Conservation (phyloP, 2,888 invertebrate genomes). For the Yponomeuta sedellus region DNA sequence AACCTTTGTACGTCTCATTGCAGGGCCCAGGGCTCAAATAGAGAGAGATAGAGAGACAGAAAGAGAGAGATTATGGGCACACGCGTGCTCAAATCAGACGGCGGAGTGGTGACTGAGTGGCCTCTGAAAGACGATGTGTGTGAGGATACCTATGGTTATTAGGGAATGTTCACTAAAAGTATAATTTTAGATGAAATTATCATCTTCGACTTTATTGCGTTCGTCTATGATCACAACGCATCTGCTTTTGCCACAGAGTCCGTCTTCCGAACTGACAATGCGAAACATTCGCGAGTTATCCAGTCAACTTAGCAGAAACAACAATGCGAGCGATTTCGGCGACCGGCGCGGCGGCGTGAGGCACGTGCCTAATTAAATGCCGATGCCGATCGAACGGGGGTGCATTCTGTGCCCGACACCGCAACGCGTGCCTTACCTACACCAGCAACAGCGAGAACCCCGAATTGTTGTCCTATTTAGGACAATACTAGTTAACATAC, state of each 20-base stretch:
- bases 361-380: conserved; percentile 75
- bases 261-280: conserved; percentile 32
- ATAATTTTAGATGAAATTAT: too few species aligned
- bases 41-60: too few species aligned
- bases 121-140: too few species aligned
- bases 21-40: too few species aligned
- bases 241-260: neutral
- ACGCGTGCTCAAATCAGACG: too few species aligned
- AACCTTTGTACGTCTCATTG: too few species aligned
- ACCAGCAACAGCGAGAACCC: conserved; percentile 21
- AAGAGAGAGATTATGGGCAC: too few species aligned
- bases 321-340: conserved; percentile 58
- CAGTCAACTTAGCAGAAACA: conserved; percentile 49
- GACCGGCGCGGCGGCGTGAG: conserved; percentile 37
- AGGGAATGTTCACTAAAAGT: too few species aligned
- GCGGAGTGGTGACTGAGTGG: too few species aligned
- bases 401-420: conserved; percentile 56
- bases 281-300: conserved; percentile 51
- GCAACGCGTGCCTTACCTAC: conserved; percentile 44
- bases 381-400: conserved; percentile 51
- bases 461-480: conserved; percentile 42
- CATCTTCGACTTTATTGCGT: too few species aligned
- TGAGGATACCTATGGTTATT: too few species aligned
- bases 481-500: conserved; percentile 2
- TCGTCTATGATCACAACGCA: neutral